Percentiles rank a stretch among this genome's conserved stretches.
These are phyloP conservation scores for Actinia equina DNA, from an alignment of 64 coral and sea anemone genomes.

Conservation along the genomic window DNA sequence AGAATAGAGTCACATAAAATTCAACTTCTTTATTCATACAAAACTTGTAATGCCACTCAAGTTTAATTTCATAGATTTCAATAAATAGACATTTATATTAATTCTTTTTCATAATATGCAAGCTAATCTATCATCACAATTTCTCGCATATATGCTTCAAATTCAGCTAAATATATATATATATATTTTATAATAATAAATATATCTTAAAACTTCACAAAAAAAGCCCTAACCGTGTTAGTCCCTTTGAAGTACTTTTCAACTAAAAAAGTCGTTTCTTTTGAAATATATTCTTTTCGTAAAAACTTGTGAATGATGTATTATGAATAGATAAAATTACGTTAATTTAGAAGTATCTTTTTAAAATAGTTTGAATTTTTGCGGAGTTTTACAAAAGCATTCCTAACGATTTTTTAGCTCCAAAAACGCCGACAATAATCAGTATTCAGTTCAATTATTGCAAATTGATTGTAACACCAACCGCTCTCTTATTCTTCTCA, in stretches of 20 bases:
- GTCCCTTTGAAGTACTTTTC: neutral
- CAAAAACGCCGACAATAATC: neutral
- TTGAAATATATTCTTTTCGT: neutral
- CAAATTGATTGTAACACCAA: neutral
- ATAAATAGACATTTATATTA: constrained; percentile 2
- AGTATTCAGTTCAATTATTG: neutral
- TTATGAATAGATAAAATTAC: neutral
- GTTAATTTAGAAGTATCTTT: neutral
- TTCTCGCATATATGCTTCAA: neutral
- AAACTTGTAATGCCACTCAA: neutral
- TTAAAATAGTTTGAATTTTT: neutral
- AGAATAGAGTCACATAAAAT: neutral
- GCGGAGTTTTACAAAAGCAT: neutral
- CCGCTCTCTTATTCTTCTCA: neutral
- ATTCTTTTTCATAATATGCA: neutral
- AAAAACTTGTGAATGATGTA: neutral
- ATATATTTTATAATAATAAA: neutral
- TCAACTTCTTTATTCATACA: neutral
- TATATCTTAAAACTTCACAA: neutral
- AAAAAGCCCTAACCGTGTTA: neutral
- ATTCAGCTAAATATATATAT: neutral
- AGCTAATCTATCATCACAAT: neutral
- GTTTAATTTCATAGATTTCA: neutral
- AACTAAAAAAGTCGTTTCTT: neutral
- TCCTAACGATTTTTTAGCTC: neutral